phyloP scores from a whole-genome alignment of 2,113 vertebrate species.

The Hyaena hyaena region DNA sequence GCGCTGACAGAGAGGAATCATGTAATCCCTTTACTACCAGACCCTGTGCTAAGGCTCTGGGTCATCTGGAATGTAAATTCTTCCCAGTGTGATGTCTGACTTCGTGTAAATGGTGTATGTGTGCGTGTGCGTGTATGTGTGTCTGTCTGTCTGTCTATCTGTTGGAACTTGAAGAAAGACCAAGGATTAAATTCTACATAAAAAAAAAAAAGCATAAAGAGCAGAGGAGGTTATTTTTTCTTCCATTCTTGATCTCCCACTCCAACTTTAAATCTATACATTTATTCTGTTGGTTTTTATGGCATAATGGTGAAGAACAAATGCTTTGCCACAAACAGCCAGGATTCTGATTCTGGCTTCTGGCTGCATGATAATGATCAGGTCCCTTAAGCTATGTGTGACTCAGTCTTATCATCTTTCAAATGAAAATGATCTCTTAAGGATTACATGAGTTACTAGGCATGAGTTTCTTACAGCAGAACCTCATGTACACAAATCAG shows the following conservation, averaged over 20 bases:
- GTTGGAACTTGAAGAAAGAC: not conserved
- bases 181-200: not conserved
- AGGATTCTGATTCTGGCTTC: not conserved
- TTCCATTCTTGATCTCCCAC: not conserved
- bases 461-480: not conserved
- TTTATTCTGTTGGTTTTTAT: not conserved
- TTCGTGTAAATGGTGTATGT: not conserved
- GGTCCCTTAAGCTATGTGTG: not conserved
- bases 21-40: not conserved
- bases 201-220: not conserved
- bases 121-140: not conserved
- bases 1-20: not conserved
- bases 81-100: not conserved
- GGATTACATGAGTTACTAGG: not conserved
- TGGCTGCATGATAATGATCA: not conserved
- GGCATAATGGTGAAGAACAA: not conserved
- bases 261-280: not conserved
- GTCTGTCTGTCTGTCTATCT: not conserved
- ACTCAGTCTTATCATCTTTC: not conserved
- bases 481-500: not conserved
- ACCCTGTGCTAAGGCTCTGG: not conserved
- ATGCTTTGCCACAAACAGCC: not conserved
- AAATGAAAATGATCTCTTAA: not conserved
- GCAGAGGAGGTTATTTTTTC: not conserved
- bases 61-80: not conserved